Percentiles rank a stretch among this genome's conserved stretches.
These are phyloP conservation scores for Amphipyra tragopoginis DNA, from an alignment of 2,888 invertebrate genomes.

Conservation along the genomic window DNA sequence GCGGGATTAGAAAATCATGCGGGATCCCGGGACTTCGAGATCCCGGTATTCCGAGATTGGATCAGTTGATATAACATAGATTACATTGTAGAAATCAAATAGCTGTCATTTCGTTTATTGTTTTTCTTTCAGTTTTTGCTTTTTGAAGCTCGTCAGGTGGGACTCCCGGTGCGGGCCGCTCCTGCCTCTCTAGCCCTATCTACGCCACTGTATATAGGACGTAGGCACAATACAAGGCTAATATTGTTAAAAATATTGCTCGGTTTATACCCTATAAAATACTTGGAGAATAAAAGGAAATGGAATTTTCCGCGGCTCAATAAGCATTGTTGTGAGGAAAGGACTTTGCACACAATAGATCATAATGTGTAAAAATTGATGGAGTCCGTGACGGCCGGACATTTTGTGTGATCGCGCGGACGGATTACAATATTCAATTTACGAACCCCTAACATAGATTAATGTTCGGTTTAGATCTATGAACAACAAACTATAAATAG, in stretches of 20 bases:
- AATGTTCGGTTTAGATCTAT: conserved; percentile 13
- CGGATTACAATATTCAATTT: conserved; percentile 38
- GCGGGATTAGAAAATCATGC: no score
- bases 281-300: conserved; percentile 13
- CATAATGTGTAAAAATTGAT: conserved; percentile 42
- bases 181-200: no score
- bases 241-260: conserved; percentile 10
- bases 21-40: no score
- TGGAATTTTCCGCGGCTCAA: background rate
- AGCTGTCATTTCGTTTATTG: no score
- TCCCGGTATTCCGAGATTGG: no score
- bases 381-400: conserved; percentile 42
- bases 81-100: no score
- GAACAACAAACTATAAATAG: no score
- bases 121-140: no score
- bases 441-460: background rate
- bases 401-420: conserved; percentile 47
- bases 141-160: no score
- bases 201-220: no score
- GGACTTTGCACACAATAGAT: conserved; percentile 33
- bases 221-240: conserved; percentile 6
- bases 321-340: conserved; percentile 36
- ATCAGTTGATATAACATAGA: no score
- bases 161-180: no score
- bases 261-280: conserved; percentile 20